Base-by-base conservation (phyloP, 2,888 invertebrate genomes). In the Hypselothyrea guttata region DNA sequence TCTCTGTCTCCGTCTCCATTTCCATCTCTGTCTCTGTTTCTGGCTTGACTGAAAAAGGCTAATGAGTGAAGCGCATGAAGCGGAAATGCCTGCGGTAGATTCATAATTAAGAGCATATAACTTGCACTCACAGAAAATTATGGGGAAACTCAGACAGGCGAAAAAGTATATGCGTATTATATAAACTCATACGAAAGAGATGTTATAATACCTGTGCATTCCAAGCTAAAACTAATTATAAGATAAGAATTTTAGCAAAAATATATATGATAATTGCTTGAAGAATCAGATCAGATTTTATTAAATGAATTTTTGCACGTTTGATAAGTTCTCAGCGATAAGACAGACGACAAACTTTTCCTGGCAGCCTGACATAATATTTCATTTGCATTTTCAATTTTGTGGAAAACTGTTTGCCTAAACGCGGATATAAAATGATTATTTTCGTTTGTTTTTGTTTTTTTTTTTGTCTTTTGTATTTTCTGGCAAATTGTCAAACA, bases 401-500 rank as follows among this genome's bases (percentile, higher is more conserved):
- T 38, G 18, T 33, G 15, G 49, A 69, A 73, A 54, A 55, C 28
- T 68, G 49, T 30, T 45, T 52, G 71, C 42, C 55, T 56, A 68
- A 83, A 67, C 61, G 62, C 69, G 71, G 77, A 76, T 76, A 59
- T 64, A 71, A 69, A 74, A 77, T 82, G 62, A 22, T 22, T 2
- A 4, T 2, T 22, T 22, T 22, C 5, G 3, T 22, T 22, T 22
- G 2, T 22, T 22, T 22, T 5, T 22, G 22, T 22, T 22, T 5
- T 2, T 5, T 22, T 22, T 22, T 22, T 22, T 22, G 22, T 22
- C n/a, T n/a, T n/a, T n/a, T 22, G 3, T 2, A 2, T 22, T 22
- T 38, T 75, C 71, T 83, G 86, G 77, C 84, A 81, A 77, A 83
- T 83, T 77, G 84, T 77, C 86, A 86, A 86, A 84, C 75, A 71